phyloP scores from a whole-genome alignment of 2,888 invertebrate genomes.

The Eumacrocentrus americanus region DNA sequence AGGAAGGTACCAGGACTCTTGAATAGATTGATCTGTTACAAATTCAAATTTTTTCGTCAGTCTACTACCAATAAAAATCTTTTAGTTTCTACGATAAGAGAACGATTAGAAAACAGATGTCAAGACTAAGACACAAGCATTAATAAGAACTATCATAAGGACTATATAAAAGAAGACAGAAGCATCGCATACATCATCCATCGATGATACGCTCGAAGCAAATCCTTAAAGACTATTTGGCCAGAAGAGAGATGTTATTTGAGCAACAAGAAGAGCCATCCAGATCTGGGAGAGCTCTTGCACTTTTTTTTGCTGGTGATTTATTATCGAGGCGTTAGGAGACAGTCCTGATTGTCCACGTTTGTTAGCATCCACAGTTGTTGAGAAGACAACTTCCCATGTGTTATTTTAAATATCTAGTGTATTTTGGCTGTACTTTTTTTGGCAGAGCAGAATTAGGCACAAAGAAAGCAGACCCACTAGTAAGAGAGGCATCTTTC shows the following conservation, averaged over 20 bases:
- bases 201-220: constrained; percentile 23
- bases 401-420: constrained; percentile 23
- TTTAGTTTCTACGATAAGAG: neutral
- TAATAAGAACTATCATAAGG: constrained; percentile 25
- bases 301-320: neutral
- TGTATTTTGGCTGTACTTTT: constrained; percentile 10
- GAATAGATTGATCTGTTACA: constrained; percentile 49
- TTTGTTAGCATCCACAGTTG: constrained; percentile 25
- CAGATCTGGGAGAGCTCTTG: neutral
- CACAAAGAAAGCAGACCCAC: constrained; percentile 16
- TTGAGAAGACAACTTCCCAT: constrained; percentile 7
- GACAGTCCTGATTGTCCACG: constrained; percentile 16
- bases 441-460: constrained; percentile 6
- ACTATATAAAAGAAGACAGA: constrained; percentile 21
- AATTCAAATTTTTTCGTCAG: neutral
- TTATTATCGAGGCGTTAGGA: constrained; percentile 22
- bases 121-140: no score
- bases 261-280: constrained; percentile 8
- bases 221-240: constrained; percentile 8
- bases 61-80: neutral
- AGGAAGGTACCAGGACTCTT: constrained; percentile 36
- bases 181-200: constrained; percentile 16
- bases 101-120: no score
- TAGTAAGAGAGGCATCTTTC: constrained; percentile 8
- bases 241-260: constrained; percentile 18